Percentiles rank a stretch among this genome's conserved stretches.
Evolutionary conservation across 2,888 invertebrate genomes (phyloP).

Genomic region (Netelia melanura): DNA sequence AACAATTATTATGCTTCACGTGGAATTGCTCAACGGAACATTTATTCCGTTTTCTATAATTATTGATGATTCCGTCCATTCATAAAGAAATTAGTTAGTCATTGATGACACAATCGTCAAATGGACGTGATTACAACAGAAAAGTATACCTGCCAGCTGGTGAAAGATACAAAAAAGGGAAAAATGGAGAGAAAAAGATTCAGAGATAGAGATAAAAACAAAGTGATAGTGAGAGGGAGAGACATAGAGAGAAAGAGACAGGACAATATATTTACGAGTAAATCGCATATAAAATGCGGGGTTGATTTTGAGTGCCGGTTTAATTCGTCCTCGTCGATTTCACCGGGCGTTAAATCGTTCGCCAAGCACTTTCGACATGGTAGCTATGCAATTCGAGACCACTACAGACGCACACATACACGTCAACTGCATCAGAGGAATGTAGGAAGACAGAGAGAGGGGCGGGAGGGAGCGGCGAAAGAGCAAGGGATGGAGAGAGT

Average conservation of each 20-base stretch:
- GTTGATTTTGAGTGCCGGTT: slow-evolving; percentile 59
- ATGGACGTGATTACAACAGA: not conserved
- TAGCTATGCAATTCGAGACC: slow-evolving; percentile 36
- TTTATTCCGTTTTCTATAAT: not conserved
- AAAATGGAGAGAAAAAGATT: slow-evolving; percentile 5
- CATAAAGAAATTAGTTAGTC: not conserved
- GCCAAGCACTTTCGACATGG: slow-evolving; percentile 47
- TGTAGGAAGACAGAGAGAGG: slow-evolving; percentile 29
- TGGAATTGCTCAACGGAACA: not conserved
- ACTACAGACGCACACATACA: not conserved
- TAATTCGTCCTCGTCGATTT: slow-evolving; percentile 63
- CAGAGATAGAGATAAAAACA: slow-evolving; percentile 9
- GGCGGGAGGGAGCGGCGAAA: not conserved
- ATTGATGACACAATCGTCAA: not conserved
- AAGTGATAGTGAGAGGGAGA: slow-evolving; percentile 2
- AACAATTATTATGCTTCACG: too few species aligned
- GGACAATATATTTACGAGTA: slow-evolving; percentile 16
- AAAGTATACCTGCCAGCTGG: not conserved
- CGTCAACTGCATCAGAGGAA: slow-evolving; percentile 27
- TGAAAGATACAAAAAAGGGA: too few species aligned
- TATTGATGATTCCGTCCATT: not conserved
- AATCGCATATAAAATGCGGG: slow-evolving; percentile 59
- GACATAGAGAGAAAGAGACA: slow-evolving; percentile 20
- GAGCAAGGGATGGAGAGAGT: slow-evolving; percentile 32
- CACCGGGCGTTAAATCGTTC: slow-evolving; percentile 62